Base-by-base conservation (phyloP, 2,797 vertebrate species). In the Decapterus maruadsi region DNA sequence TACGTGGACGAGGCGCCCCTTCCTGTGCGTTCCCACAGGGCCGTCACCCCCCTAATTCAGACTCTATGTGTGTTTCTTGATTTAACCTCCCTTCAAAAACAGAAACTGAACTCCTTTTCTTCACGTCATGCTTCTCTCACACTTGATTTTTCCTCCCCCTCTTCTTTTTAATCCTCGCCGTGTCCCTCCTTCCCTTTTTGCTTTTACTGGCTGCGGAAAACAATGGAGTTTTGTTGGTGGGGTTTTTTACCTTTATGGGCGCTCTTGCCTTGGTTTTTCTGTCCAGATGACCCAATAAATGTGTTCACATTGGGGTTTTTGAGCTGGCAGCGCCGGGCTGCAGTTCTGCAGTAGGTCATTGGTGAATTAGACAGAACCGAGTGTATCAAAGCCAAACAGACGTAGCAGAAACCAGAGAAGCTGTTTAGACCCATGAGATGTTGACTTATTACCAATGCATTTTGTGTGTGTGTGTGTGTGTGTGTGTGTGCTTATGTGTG, bases 1-100 rank as follows among this genome's bases (percentile, higher is more conserved):
- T 96, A 94, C 94, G 85, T 92, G 92, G 90, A 94, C 85, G 83
- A 92, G 94, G 92, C 46, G 53, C 94, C 94, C 92, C 93, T 96
- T 96, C 95, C 95, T 95, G 91, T 90, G 8, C 26, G 9, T 77
- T 90, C 7, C 82, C 55, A 2, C 6, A 84, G 78, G 84, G 50
- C 58, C 45, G 60, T 68, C 80, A 48, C 67, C 72, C 78, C 53
- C 58, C 69, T 45, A 58, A 85, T 80, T 59, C 46, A 70, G 56
- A n/a, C 66, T 78, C 45, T 60, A 14, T 77, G 77, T 77, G 81
- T 73, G 72, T 86, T 82, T 79, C 76, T 84, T 64, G 46, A 77
- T 68, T 84, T 84, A 42, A 64, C 75, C 76, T 79, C 67, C 51
- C 72, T 40, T 70, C 50, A 73, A 73, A 82, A 79, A 84, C 71